Evolutionary conservation across 2,113 vertebrate species (phyloP), one percentile per base, ranked within the genome.

Genomic region (Grus americana): DNA sequence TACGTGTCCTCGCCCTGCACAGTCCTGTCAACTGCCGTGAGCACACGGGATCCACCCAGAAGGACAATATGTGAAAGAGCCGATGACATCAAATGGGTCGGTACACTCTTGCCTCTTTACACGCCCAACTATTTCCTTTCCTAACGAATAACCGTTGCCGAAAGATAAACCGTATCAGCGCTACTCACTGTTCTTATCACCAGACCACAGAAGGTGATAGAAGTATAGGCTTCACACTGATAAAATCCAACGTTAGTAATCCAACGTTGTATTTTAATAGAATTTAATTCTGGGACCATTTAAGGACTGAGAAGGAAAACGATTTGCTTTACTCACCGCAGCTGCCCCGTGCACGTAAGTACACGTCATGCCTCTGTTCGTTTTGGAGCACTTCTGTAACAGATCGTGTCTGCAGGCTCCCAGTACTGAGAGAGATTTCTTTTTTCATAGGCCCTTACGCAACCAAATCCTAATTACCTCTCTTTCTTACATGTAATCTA

Each of bases 321-420:
- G 0, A 18, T 34, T 15, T 10, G 24, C 29, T 65, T 79, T 50
- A 44, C 23, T 12, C 50, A 29, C 40, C 1, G 5, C 55, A 61
- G 57, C 29, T 65, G 36, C 17, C 23, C 16, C 5, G 4, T 27
- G 38, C 42, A 38, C 1, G 5, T 30, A 75, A 82, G 58, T 50
- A 71, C 46, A 29, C 1, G 1, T 1, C 65, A 13, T 18, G 26
- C 8, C 14, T 18, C n/a, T 18, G 5, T 32, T 17, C 17, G 0
- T 20, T 81, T n/a, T 49, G 44, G 32, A 74, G n/a, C 9, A 0
- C 23, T 61, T 52, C 38, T 30, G 30, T 46, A 38, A 20, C 30
- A 47, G 10, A 26, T 9, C 6, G 1, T 9, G 19, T 30, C 71
- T 58, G 8, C 49, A 70, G 38, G n/a, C 50, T 81, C 36, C 20